Evolutionary conservation across 2,797 vertebrate species (phyloP), one percentile per base, ranked within the genome.

Genomic region (Novumbra hubbsi): DNA sequence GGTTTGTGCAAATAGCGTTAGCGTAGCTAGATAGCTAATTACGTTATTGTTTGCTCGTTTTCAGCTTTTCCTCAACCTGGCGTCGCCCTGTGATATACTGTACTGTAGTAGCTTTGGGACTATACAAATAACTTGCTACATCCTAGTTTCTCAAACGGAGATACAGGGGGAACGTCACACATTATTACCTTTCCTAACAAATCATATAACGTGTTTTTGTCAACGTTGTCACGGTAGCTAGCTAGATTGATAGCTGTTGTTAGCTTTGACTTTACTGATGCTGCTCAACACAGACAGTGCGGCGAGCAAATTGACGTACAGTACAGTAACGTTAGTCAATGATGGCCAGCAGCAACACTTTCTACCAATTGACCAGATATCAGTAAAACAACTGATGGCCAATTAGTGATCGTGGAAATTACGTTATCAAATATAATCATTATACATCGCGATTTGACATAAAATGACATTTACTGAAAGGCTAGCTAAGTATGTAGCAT

Each of bases 401-500:
- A 45, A 45, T 45, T 45, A 45, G 41, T 45, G 12, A 14, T 45
- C 41, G 9, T 45, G 41, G 12, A 45, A 11, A 45, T 11, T 60
- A 27, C 24, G 24, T 12, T 21, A 11, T 57, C 55, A 21, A 57
- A 19, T 60, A n/a, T 3, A 60, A 24, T 27, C 8, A 60, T 14
- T 24, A 60, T 14, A 11, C 21, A 60, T 24, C 24, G 21, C 3
- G 5, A 27, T 60, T 24, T 21, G 9, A 11, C 24, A 60, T 9
- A 21, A 8, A 55, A 14, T 12, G 21, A 11, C 55, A 12, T 57
- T 57, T 64, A 16, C 28, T 64, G 14, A 14, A 32, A 32, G 17
- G 30, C 66, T n/a, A n/a, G 63, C 70, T 81, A 80, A 38, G 2
- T 38, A 38, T 38, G 4, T 38, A 38, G 68, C 78, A 45, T 71